Conservation (phyloP, 2,797 vertebrate genomes). For the Carduelis carduelis region DNA sequence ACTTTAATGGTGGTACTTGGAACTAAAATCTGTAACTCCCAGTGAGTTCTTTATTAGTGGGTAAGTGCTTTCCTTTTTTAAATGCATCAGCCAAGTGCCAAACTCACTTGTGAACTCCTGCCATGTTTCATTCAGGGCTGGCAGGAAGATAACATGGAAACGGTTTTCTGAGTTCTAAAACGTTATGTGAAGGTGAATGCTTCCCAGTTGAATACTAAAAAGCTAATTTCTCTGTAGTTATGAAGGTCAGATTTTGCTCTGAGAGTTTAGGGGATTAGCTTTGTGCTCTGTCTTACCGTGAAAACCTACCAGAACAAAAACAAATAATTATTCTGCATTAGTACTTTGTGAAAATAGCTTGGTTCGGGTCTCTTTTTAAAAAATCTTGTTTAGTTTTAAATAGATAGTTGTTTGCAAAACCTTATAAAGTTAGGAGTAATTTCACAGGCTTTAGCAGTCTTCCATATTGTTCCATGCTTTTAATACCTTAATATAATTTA, state of each 20-base stretch:
- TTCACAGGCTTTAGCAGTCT: background rate
- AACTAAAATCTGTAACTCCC: background rate
- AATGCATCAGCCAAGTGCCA: background rate
- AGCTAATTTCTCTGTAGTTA: background rate
- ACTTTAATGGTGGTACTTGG: background rate
- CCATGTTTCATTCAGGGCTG: background rate
- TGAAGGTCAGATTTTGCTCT: background rate
- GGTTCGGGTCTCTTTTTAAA: background rate
- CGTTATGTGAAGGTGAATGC: background rate
- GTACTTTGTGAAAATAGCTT: background rate
- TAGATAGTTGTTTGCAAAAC: background rate
- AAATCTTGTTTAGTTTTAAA: background rate
- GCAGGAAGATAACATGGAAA: background rate
- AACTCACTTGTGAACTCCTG: background rate
- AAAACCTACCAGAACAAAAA: background rate
- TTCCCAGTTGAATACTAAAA: background rate
- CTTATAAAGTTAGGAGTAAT: background rate
- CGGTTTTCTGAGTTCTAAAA: background rate
- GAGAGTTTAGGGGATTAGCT: background rate
- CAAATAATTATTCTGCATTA: background rate
- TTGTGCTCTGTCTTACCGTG: background rate
- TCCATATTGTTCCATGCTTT: background rate
- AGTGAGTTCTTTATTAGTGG: background rate
- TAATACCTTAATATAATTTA: background rate
- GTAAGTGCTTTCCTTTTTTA: conserved; percentile 35